Conservation (phyloP, 1,140 invertebrate genomes). For the Penaeus indicus region DNA sequence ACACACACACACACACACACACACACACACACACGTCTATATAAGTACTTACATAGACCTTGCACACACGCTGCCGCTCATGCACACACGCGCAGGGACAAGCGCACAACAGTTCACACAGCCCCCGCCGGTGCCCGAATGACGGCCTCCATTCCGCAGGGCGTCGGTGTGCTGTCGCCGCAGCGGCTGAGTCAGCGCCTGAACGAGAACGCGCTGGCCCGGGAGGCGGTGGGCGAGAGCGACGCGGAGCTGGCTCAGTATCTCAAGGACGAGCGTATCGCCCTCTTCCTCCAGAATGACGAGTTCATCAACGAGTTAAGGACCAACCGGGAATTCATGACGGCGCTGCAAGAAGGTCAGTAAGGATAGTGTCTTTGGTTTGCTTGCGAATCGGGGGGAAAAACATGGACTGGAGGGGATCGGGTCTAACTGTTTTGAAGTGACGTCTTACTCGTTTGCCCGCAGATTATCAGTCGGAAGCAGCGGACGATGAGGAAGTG, state of each 20-base stretch:
- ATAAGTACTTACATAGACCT: too few species aligned
- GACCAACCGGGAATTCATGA: constrained; percentile 91
- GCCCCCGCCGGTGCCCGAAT: neutral
- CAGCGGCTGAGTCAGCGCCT: constrained; percentile 64
- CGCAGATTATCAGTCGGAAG: constrained; percentile 60
- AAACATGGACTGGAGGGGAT: neutral
- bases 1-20: too few species aligned
- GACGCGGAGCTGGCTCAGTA: constrained; percentile 75
- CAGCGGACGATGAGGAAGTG: constrained; percentile 47
- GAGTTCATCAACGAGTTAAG: constrained; percentile 91
- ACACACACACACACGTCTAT: too few species aligned
- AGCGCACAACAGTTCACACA: neutral
- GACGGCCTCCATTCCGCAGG: constrained; percentile 13
- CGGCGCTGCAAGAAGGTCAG: constrained; percentile 80
- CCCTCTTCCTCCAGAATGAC: constrained; percentile 90
- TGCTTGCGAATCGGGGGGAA: neutral
- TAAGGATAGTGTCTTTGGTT: neutral
- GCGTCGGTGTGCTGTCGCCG: constrained; percentile 63
- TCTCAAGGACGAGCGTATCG: constrained; percentile 85
- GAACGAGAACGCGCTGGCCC: constrained; percentile 65
- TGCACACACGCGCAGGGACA: neutral
- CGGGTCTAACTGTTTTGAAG: neutral
- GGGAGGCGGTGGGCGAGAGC: constrained; percentile 66
- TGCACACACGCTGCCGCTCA: neutral
- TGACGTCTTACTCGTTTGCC: neutral